A percentile compares a stretch with the other conserved stretches of the same genome.
phyloP scores from a whole-genome alignment of 1,140 invertebrate species.

The Chelonus insularis region DNA sequence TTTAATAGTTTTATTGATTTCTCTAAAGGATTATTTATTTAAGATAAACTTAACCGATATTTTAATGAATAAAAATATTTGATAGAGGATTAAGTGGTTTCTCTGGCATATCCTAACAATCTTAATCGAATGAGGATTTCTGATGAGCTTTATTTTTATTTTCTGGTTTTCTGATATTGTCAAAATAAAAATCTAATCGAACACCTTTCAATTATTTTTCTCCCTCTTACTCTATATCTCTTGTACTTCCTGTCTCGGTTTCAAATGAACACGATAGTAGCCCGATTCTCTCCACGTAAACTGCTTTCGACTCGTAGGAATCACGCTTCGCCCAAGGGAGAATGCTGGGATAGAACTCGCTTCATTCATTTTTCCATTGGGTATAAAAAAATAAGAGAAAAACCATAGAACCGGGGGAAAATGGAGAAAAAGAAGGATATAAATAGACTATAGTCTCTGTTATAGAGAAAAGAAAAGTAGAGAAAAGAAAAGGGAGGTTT shows the following conservation, averaged over 20 bases:
- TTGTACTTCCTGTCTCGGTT: neutral
- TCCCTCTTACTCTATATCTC: too few relatives aligned
- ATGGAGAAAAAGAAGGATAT: neutral
- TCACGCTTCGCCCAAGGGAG: constrained; percentile 7
- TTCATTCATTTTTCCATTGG: constrained; percentile 18
- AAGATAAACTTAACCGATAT: too few relatives aligned
- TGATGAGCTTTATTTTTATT: neutral
- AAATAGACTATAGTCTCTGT: neutral
- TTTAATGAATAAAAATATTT: too few relatives aligned
- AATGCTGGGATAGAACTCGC: neutral
- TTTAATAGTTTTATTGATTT: too few relatives aligned
- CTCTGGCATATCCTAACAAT: too few relatives aligned
- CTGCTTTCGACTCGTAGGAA: constrained; percentile 9
- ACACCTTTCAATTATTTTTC: neutral
- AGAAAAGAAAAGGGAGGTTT: constrained; percentile 21
- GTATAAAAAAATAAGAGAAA: neutral
- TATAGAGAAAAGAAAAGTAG: neutral
- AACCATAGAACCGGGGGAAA: constrained; percentile 1
- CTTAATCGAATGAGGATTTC: too few relatives aligned
- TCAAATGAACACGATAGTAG: neutral
- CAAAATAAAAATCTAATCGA: neutral
- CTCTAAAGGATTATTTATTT: too few relatives aligned
- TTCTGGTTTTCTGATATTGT: neutral
- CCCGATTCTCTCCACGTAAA: constrained; percentile 3
- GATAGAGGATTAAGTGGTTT: too few relatives aligned